Evolutionary conservation across 2,888 invertebrate species (phyloP).

Genomic region (Macrophya annulata): DNA sequence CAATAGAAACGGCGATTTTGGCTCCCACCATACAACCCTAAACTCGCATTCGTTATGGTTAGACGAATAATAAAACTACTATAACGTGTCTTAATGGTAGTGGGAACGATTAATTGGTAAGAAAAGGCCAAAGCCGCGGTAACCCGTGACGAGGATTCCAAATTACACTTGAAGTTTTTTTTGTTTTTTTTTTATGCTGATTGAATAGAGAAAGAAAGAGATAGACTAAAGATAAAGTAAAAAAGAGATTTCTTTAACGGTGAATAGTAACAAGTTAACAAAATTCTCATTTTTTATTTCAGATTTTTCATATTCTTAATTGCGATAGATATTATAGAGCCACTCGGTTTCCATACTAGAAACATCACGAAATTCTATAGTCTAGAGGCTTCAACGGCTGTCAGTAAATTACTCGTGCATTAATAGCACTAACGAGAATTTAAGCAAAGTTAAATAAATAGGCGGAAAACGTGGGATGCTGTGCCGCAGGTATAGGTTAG

Average conservation of each 20-base stretch:
- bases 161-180: not conserved
- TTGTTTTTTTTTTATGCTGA: not conserved
- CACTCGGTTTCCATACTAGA: no score
- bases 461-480: conserved; percentile 36
- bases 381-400: conserved; percentile 27
- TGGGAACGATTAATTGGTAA: conserved; percentile 8
- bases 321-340: not conserved
- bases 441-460: conserved; percentile 66
- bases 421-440: conserved; percentile 65
- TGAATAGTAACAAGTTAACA: not conserved
- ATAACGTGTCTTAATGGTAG: conserved; percentile 23
- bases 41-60: not conserved
- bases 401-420: conserved; percentile 51
- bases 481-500: conserved; percentile 3
- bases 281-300: not conserved
- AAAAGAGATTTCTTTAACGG: not conserved
- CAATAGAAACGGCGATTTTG: conserved; percentile 28
- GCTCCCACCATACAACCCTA: not conserved
- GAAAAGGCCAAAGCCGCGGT: not conserved
- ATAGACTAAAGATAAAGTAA: not conserved
- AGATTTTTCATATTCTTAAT: not conserved
- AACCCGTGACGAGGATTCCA: not conserved
- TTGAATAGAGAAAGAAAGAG: not conserved
- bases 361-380: not conserved
- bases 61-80: conserved; percentile 39